phyloP scores from a whole-genome alignment of 1,140 invertebrate species.

The Coelopa frigida region DNA sequence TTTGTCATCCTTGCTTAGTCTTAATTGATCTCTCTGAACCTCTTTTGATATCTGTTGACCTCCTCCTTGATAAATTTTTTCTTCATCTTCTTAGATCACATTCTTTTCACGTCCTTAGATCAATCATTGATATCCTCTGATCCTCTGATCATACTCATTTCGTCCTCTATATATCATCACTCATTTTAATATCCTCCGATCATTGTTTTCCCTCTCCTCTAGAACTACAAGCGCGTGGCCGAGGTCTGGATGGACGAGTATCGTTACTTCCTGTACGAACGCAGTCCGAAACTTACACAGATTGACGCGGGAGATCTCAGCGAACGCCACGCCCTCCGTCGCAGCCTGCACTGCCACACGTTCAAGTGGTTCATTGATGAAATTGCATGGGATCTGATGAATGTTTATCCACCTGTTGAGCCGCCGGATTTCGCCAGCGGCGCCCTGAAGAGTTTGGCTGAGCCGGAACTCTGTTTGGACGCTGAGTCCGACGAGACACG shows the following conservation, averaged over 20 bases:
- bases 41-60: no score
- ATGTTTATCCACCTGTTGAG: constrained; percentile 86
- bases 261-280: constrained; percentile 74
- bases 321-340: constrained; percentile 66
- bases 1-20: no score
- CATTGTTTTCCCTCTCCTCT: constrained; percentile 18
- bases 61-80: no score
- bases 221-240: constrained; percentile 85
- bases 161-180: no score
- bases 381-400: constrained; percentile 84
- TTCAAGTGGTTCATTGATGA: constrained; percentile 96
- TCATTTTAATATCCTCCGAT: no score
- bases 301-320: constrained; percentile 76
- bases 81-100: no score
- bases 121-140: no score
- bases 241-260: constrained; percentile 99
- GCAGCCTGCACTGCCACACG: constrained; percentile 76
- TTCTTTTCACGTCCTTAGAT: no score
- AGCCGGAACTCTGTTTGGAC: constrained; percentile 66
- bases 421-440: constrained; percentile 81
- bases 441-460: constrained; percentile 60
- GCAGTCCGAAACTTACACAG: constrained; percentile 59
- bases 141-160: no score
- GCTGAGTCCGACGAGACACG: constrained; percentile 60
- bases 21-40: no score